A percentile compares a stretch with the other conserved stretches of the same genome.
Evolutionary conservation across 2,113 vertebrate species (phyloP).

Genomic region (Theristicus caerulescens): DNA sequence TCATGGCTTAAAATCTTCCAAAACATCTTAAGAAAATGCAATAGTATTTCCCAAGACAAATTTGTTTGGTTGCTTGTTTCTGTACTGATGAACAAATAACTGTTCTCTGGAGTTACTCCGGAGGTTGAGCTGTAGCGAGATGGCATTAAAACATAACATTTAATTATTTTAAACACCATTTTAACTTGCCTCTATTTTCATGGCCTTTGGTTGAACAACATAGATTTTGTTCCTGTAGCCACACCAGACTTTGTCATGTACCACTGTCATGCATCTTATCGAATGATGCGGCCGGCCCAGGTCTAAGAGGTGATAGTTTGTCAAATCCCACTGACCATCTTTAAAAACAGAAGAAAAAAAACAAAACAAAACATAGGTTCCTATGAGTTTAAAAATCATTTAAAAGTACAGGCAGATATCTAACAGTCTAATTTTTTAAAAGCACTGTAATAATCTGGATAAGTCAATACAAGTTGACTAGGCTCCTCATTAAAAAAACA

Average conservation of each 20-base stretch:
- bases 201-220: slow-evolving; percentile 95
- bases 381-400: not conserved
- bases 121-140: not conserved
- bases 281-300: slow-evolving; percentile 91
- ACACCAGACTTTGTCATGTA: slow-evolving; percentile 98
- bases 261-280: slow-evolving; percentile 96
- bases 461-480: not conserved
- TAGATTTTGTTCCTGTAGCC: slow-evolving; percentile 97
- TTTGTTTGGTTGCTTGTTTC: not conserved
- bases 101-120: not conserved
- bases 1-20: not conserved
- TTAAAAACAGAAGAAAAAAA: slow-evolving; percentile 10
- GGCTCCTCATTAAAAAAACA: not conserved
- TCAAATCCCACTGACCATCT: slow-evolving; percentile 99
- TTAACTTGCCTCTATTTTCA: slow-evolving; percentile 92
- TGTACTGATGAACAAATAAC: not conserved
- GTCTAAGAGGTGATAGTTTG: slow-evolving; percentile 95
- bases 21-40: not conserved
- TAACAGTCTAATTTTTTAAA: not conserved
- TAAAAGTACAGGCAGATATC: not conserved
- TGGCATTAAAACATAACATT: not conserved
- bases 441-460: not conserved
- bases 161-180: not conserved
- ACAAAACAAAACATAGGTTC: not conserved
- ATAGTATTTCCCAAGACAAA: not conserved